Percentiles rank a stretch among this genome's conserved stretches.
Conservation (phyloP, 2,797 vertebrate genomes). For the Lophius americanus region DNA sequence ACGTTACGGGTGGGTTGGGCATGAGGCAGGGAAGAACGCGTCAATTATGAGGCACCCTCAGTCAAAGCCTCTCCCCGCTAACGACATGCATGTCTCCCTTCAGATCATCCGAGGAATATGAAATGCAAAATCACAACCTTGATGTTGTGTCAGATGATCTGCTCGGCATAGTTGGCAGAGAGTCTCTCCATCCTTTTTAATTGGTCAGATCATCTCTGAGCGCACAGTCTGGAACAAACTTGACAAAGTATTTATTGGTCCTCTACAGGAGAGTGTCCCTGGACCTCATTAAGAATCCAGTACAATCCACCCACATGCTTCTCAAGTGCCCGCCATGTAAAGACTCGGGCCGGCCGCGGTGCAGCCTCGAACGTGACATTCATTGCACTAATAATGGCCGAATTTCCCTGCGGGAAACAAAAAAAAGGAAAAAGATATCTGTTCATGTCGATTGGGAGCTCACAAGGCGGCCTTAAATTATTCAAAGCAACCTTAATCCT, state of each 20-base stretch:
- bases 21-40: too few species aligned
- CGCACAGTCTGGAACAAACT: slow-evolving; percentile 12
- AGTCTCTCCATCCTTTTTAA: slow-evolving; percentile 12
- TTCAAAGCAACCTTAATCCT: background rate
- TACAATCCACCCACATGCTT: slow-evolving; percentile 37
- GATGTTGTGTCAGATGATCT: background rate
- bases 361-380: slow-evolving; percentile 46
- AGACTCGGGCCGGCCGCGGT: slow-evolving; percentile 3
- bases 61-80: too few species aligned
- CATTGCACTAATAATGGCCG: slow-evolving; percentile 18
- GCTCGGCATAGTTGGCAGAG: background rate
- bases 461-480: slow-evolving; percentile 19
- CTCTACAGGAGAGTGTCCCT: slow-evolving; percentile 17
- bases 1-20: too few species aligned
- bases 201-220: slow-evolving; percentile 9
- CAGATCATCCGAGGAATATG: too few species aligned
- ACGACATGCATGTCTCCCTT: too few species aligned
- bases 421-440: slow-evolving; percentile 16
- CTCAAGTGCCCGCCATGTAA: slow-evolving; percentile 39
- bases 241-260: slow-evolving; percentile 23
- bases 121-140: too few species aligned
- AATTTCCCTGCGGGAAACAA: slow-evolving; percentile 19
- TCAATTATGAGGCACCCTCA: too few species aligned
- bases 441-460: background rate
- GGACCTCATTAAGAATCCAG: slow-evolving; percentile 26